These are phyloP conservation scores for Heteromormyrus szaboi DNA, from an alignment of 2,797 vertebrate genomes.

Conservation along the genomic window DNA sequence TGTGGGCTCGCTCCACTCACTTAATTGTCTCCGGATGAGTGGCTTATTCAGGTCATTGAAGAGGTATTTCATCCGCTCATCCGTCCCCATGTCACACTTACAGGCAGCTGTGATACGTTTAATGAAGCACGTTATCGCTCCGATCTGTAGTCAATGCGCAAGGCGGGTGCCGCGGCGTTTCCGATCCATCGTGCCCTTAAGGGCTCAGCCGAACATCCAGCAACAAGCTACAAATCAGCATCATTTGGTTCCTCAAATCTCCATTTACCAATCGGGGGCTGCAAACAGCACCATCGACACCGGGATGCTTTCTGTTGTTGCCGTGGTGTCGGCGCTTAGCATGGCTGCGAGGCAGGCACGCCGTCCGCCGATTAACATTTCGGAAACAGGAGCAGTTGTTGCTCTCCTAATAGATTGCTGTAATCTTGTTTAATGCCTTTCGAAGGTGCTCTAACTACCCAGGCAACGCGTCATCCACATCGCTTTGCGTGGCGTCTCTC, in stretches of 20 bases:
- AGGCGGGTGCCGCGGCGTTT: not conserved
- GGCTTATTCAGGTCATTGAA: slow-evolving; percentile 1
- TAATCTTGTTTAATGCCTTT: slow-evolving; percentile 6
- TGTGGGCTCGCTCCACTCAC: not conserved
- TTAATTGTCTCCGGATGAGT: slow-evolving; percentile 4
- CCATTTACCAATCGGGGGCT: not conserved
- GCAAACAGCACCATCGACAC: not conserved
- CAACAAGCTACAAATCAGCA: not conserved
- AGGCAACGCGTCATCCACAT: not conserved
- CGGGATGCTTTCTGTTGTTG: not conserved
- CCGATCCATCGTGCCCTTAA: not conserved
- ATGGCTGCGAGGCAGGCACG: not conserved
- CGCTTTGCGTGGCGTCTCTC: not conserved
- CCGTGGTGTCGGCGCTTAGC: not conserved
- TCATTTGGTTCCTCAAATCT: not conserved
- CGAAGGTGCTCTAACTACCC: not conserved
- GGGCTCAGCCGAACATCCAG: not conserved
- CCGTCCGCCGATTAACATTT: slow-evolving; percentile 5
- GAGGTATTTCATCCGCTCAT: slow-evolving; percentile 4
- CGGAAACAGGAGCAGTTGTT: not conserved
- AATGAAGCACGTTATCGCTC: not conserved
- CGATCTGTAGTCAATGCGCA: not conserved
- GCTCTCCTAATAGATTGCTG: not conserved
- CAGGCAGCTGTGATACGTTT: not conserved
- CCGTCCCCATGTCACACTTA: not conserved